Percentiles rank a stretch among this genome's conserved stretches.
Conservation (phyloP, 2,888 invertebrate genomes). For the Synergus umbraculus region DNA sequence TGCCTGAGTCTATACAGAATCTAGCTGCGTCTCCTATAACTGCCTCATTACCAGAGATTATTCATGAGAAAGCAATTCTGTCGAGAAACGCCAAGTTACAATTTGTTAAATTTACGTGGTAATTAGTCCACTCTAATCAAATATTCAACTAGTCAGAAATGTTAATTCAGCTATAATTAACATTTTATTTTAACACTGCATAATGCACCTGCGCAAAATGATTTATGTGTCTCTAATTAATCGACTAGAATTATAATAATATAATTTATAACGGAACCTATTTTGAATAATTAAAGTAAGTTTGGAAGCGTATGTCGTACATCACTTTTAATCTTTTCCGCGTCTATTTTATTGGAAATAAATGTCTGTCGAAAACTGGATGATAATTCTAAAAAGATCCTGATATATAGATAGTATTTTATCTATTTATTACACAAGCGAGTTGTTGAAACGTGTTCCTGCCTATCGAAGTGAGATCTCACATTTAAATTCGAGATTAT, state of each 20-base stretch:
- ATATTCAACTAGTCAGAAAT: neutral
- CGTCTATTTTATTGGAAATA: neutral
- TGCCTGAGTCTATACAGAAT: constrained; percentile 29
- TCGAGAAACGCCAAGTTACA: constrained; percentile 23
- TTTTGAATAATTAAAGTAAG: neutral
- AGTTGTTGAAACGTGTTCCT: constrained; percentile 32
- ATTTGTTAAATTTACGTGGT: constrained; percentile 22
- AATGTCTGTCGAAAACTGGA: constrained; percentile 28
- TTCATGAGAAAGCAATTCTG: constrained; percentile 34
- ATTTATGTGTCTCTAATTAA: neutral
- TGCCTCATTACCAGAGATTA: constrained; percentile 32
- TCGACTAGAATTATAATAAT: neutral
- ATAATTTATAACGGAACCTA: neutral
- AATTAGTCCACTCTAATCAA: constrained; percentile 7
- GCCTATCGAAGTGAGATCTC: constrained; percentile 13
- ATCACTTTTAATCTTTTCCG: neutral
- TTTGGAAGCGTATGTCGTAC: neutral
- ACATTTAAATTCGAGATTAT: constrained; percentile 35
- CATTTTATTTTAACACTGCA: constrained; percentile 7
- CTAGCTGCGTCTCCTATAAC: constrained; percentile 17
- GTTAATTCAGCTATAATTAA: constrained; percentile 11
- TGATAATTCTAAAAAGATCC: constrained; percentile 18
- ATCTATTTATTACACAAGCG: constrained; percentile 26
- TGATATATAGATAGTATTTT: constrained; percentile 3
- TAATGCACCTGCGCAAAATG: neutral